A percentile compares a stretch with the other conserved stretches of the same genome.
These are phyloP conservation scores for Drosophila ohnishii DNA, from an alignment of 1,140 invertebrate species.

Conservation along the genomic window DNA sequence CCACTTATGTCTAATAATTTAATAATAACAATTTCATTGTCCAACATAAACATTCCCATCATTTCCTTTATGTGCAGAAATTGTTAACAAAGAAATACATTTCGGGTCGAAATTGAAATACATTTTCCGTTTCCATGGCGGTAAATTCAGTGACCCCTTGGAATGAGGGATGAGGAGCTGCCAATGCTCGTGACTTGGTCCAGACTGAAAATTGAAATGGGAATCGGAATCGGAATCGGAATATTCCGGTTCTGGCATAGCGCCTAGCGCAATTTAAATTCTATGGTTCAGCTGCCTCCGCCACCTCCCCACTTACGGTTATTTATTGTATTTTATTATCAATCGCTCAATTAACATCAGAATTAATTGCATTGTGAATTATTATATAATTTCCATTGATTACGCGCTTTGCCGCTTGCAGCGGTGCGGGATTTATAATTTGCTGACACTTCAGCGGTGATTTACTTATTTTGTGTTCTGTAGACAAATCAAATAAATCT, in stretches of 20 bases:
- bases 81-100: constrained; percentile 10
- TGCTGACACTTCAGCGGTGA: constrained; percentile 34
- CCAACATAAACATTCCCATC: constrained; percentile 50
- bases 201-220: constrained; percentile 28
- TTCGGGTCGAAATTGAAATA: constrained; percentile 29
- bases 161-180: neutral
- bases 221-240: constrained; percentile 6
- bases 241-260: constrained; percentile 44
- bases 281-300: constrained; percentile 14
- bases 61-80: constrained; percentile 51
- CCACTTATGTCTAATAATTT: constrained; percentile 55
- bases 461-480: constrained; percentile 30
- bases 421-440: constrained; percentile 18
- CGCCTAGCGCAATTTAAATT: constrained; percentile 44
- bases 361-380: constrained; percentile 43
- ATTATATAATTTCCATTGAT: constrained; percentile 46
- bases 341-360: constrained; percentile 49
- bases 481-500: constrained; percentile 20
- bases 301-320: neutral
- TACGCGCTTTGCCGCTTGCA: constrained; percentile 10
- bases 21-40: constrained; percentile 58
- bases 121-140: constrained; percentile 25
- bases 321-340: constrained; percentile 52
- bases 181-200: constrained; percentile 38
- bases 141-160: constrained; percentile 11